These are phyloP conservation scores for Odobenus rosmarus DNA, from an alignment of 2,113 vertebrate species.

Conservation along the genomic window DNA sequence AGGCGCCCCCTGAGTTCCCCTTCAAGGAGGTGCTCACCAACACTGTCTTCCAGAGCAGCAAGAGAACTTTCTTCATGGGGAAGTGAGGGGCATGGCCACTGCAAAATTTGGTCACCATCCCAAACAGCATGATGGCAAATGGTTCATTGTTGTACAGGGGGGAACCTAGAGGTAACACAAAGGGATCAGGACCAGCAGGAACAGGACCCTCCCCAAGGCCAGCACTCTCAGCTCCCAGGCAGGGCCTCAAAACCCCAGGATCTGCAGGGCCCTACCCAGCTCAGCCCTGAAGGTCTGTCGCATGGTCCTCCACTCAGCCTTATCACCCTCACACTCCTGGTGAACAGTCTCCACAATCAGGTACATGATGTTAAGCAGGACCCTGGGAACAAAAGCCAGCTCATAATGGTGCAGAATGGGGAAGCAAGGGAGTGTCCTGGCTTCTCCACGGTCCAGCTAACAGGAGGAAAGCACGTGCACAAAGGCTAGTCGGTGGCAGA, in stretches of 20 bases:
- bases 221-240: not conserved
- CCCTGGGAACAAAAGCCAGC: conserved; percentile 82
- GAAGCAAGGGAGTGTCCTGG: not conserved
- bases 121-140: conserved; percentile 97
- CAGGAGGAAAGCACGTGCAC: not conserved
- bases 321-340: conserved; percentile 93
- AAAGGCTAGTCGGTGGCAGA: not conserved
- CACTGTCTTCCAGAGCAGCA: conserved; percentile 97
- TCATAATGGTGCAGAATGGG: not conserved
- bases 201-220: not conserved
- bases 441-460: not conserved
- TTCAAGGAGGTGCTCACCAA: conserved; percentile 89
- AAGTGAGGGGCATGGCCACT: conserved; percentile 98
- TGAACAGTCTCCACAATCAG: conserved; percentile 96
- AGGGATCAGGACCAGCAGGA: not conserved
- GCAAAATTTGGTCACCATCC: conserved; percentile 99
- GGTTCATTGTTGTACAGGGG: conserved; percentile 95
- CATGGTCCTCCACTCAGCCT: conserved; percentile 93
- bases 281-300: conserved; percentile 95
- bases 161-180: conserved; percentile 86
- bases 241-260: not conserved
- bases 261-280: conserved; percentile 88
- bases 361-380: conserved; percentile 99
- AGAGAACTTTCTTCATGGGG: conserved; percentile 97
- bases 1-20: not conserved